Base-by-base conservation (phyloP, 2,797 vertebrate genomes). In the Arremon aurantiirostris region DNA sequence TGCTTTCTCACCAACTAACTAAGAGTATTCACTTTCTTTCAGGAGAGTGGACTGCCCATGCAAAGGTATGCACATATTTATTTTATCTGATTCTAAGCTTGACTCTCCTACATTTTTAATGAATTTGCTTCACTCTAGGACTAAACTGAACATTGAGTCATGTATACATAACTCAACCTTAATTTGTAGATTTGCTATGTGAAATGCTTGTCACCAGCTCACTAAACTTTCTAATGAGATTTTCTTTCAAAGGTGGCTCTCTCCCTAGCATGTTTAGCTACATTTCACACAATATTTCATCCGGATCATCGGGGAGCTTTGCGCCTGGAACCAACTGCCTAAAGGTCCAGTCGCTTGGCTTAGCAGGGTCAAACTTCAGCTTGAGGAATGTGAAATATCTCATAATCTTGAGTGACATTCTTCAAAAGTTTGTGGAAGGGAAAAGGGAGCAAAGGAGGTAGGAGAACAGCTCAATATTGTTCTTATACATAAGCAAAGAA, bases 1-100 rank as follows among this genome's bases (percentile, higher is more conserved):
- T 77, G 34, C 32, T 88, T 86, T 88, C 68, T 78, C 41, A 80
- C 57, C 22, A 76, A 95, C 32, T 97, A 96, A 97, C n/a, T 23
- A 47, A 50, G 63, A 61, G 77, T 93, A 47, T 68, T 96, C 65
- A 14, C 57, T 97, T 85, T 87, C 78, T 97, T 97, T 92, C 97
- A 97, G 97, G 85, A 79, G 55, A 88, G 92, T 41, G 88, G 95
- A 91, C 60, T 72, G 15, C 82, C 71, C 72, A 49, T 10, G 34
- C 80, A 91, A 92, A 96, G 95, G 97, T 97, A 91, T 37, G 97
- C 72, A 76, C 23, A 8, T 66, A 59, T 89, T 82, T 78, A 7
- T 78, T 94, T 90, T 72, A 66, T 73, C 26, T 49, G 19, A 30
- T 24, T 32, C 18, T 65, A 39, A 82, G 17, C 7, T 77, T 72